Evolutionary conservation across 2,888 invertebrate species (phyloP).

Genomic region (Pristionchus exspectatus): DNA sequence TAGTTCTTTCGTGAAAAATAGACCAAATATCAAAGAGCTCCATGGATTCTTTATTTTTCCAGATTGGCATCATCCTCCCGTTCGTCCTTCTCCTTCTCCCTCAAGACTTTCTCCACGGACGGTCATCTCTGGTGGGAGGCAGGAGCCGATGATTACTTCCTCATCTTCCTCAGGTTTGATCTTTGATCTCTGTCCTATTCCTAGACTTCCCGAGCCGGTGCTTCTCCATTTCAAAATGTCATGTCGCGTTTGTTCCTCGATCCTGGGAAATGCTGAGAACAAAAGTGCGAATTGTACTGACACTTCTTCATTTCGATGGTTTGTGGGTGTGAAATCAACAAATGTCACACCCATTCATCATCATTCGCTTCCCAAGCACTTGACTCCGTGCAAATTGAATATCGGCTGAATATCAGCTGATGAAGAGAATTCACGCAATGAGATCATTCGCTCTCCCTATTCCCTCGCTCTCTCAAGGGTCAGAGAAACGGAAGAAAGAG

Average conservation of each 20-base stretch:
- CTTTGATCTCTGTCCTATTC: background rate
- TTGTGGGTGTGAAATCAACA: background rate
- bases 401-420: background rate
- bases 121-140: constrained; percentile 56
- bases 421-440: background rate
- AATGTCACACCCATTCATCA: constrained; percentile 4
- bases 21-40: too few relatives aligned
- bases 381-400: constrained; percentile 6
- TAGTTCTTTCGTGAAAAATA: background rate
- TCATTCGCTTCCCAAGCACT: background rate
- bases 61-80: constrained; percentile 58
- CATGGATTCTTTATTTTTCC: background rate
- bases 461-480: background rate
- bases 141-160: constrained; percentile 51
- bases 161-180: constrained; percentile 47
- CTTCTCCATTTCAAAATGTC: background rate
- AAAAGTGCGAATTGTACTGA: background rate
- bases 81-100: constrained; percentile 63
- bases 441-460: background rate
- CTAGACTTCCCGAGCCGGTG: background rate
- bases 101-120: constrained; percentile 54
- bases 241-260: background rate
- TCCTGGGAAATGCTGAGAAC: background rate
- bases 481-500: background rate
- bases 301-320: background rate